These are phyloP conservation scores for Lottia scabra DNA, from an alignment of 2,888 invertebrate species.

Conservation along the genomic window DNA sequence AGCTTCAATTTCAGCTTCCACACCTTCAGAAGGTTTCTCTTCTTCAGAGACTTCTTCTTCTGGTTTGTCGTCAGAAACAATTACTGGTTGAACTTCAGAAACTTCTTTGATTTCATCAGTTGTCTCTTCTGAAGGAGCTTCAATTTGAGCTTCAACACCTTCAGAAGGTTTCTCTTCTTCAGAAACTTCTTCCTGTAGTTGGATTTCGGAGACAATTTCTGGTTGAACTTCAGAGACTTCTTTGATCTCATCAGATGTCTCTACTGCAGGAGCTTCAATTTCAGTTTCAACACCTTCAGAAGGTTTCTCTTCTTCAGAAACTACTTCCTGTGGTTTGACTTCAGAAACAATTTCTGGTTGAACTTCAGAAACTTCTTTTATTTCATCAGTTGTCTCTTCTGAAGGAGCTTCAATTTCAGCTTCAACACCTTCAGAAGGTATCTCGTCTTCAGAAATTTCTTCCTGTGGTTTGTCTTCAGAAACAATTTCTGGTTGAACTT, in stretches of 20 bases:
- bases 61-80: neutral
- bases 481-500: neutral
- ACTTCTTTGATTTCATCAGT: constrained; percentile 10
- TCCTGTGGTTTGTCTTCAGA: too few relatives aligned
- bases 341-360: constrained; percentile 1
- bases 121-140: neutral
- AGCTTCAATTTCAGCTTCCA: neutral
- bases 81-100: constrained; percentile 9
- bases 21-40: constrained; percentile 3
- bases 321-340: neutral
- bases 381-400: constrained; percentile 51
- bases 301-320: constrained; percentile 9
- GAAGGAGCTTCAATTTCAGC: neutral
- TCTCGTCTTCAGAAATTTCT: constrained; percentile 13
- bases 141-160: constrained; percentile 7
- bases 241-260: constrained; percentile 1
- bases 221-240: constrained; percentile 12
- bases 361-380: constrained; percentile 54
- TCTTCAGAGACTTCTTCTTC: constrained; percentile 6
- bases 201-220: constrained; percentile 12
- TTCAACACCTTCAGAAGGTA: neutral
- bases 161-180: neutral
- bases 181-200: neutral
- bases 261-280: constrained; percentile 6
- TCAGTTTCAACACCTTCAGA: constrained; percentile 15